Base-by-base conservation (phyloP, 1,140 invertebrate species). In the Megalopta genalis region DNA sequence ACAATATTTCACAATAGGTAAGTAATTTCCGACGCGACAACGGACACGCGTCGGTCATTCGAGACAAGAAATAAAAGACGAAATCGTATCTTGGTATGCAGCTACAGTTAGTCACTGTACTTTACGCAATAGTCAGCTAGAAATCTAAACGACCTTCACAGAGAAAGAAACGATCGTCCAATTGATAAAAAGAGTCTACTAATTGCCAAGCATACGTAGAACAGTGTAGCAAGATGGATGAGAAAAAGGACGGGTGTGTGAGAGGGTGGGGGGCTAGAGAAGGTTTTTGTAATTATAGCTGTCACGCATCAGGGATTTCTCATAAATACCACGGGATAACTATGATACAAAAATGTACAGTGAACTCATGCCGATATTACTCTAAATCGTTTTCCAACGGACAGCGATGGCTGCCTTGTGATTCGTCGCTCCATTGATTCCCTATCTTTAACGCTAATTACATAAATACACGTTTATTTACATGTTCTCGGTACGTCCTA, bases 381-480 rank as follows among this genome's bases (percentile, higher is more conserved):
- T 46, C 71, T 76, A 72, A 71, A 71, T 77, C 32, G 14, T 63
- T 25, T 18, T 46, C 60, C 37, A 72, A 77, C 23, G 67, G 5
- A 14, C 67, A 57, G 68, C 52, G 57, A 57, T n/a, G 54, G 63
- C 52, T 39, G 32, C n/a, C 52, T 52, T 23, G 27, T 23, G 42
- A 70, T 54, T 49, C 39, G 46, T 80, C 49, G 18, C 57, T 49
- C 52, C 32, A 54, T 57, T 84, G 32, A 32, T 23, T 82, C 52
- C 81, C 89, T 84, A 88, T 77, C 12, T 52, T 80, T 89, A 32
- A 90, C 46, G 82, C 87, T 92, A 93, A 92, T 93, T 92, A 93
- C 92, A 92, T 92, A 92, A 92, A 92, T 92, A 92, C 91, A 92
- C 84, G 60, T 82, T 84, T 92, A 91, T 93, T 90, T 93, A 91